phyloP scores from a whole-genome alignment of 2,888 invertebrate species.

The Drepana falcataria region DNA sequence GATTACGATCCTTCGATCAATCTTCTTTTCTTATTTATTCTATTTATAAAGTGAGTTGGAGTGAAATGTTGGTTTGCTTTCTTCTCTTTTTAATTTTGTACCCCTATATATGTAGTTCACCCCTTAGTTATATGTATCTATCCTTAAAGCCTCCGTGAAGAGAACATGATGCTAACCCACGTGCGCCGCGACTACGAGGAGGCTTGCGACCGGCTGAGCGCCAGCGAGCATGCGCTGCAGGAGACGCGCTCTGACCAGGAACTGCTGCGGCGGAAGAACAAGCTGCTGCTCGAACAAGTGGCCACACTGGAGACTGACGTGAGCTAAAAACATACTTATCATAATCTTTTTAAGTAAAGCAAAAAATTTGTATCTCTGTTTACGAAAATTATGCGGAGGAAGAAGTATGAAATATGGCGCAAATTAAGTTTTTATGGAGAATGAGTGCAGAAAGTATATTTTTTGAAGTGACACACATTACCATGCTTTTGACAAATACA shows the following conservation, averaged over 20 bases:
- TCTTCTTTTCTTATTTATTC: too few relatives aligned
- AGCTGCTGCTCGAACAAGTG: slow-evolving; percentile 33
- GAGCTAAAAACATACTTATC: slow-evolving; percentile 3
- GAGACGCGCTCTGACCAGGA: slow-evolving; percentile 47
- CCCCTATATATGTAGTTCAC: neutral
- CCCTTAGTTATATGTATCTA: neutral
- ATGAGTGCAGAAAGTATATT: too few relatives aligned
- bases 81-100: neutral
- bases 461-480: too few relatives aligned
- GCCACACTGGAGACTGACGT: slow-evolving; percentile 52
- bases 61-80: too few relatives aligned
- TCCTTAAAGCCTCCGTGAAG: slow-evolving; percentile 52
- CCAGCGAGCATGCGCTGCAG: slow-evolving; percentile 40
- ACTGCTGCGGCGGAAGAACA: slow-evolving; percentile 21
- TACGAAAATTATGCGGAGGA: too few relatives aligned
- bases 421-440: too few relatives aligned
- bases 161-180: slow-evolving; percentile 42
- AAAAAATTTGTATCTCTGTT: too few relatives aligned
- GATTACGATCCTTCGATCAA: too few relatives aligned
- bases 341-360: too few relatives aligned
- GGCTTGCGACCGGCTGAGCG: slow-evolving; percentile 47
- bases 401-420: too few relatives aligned
- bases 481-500: too few relatives aligned
- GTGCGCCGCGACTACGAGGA: slow-evolving; percentile 62
- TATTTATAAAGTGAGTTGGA: too few relatives aligned